These are phyloP conservation scores for Sesamia nonagrioides DNA, from an alignment of 1,140 invertebrate genomes.

Conservation along the genomic window DNA sequence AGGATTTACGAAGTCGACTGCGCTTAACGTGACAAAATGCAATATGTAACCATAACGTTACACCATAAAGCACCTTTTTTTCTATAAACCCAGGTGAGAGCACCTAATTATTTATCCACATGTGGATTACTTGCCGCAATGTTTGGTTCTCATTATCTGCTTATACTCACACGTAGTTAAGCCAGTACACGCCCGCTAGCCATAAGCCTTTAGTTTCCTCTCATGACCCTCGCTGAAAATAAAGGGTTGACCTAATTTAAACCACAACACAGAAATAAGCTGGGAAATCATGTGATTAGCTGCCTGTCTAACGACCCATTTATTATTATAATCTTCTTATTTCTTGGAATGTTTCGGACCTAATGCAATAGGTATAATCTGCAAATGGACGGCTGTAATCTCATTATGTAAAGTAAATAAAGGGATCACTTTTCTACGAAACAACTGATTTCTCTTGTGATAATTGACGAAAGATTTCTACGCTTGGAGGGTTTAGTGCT, in stretches of 20 bases:
- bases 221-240: not conserved
- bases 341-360: too few relatives aligned
- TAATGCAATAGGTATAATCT: not conserved
- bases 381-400: not conserved
- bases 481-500: too few relatives aligned
- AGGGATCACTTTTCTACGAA: too few relatives aligned
- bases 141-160: not conserved
- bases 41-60: not conserved
- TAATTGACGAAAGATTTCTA: too few relatives aligned
- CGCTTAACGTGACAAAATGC: too few relatives aligned
- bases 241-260: slow-evolving; percentile 25
- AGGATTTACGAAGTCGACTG: not conserved
- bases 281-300: not conserved
- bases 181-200: not conserved
- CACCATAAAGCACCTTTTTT: too few relatives aligned
- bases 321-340: too few relatives aligned
- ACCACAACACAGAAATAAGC: not conserved
- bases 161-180: not conserved
- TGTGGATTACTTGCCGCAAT: not conserved
- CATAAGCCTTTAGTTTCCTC: slow-evolving; percentile 1
- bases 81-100: too few relatives aligned
- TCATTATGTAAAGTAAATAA: too few relatives aligned
- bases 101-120: too few relatives aligned
- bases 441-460: too few relatives aligned
- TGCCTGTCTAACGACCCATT: too few relatives aligned